These are phyloP conservation scores for Heliconius ismenius DNA, from an alignment of 2,888 invertebrate genomes.

Conservation along the genomic window DNA sequence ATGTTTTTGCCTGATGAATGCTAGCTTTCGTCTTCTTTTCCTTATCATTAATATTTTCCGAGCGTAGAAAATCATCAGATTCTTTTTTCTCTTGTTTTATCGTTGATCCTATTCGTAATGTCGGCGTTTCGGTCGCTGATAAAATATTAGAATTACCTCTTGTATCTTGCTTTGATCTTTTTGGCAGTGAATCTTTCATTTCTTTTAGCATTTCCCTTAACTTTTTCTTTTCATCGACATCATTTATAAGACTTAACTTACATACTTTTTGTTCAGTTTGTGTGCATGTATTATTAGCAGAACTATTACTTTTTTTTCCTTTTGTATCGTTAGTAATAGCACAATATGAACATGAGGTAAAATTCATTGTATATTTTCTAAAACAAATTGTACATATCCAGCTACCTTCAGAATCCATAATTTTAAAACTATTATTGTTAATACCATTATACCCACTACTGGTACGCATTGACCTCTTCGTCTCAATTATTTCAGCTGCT, in stretches of 20 bases:
- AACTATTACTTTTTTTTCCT: constrained; percentile 40
- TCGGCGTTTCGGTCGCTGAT: constrained; percentile 60
- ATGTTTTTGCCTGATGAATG: constrained; percentile 34
- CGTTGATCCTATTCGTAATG: constrained; percentile 64
- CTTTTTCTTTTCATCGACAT: constrained; percentile 79
- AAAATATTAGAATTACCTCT: constrained; percentile 43
- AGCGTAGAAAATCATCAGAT: not conserved
- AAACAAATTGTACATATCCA: constrained; percentile 71
- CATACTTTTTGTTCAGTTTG: constrained; percentile 54
- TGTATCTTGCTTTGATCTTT: constrained; percentile 73
- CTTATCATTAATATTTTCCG: not conserved
- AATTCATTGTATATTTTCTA: constrained; percentile 64
- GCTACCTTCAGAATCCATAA: constrained; percentile 44
- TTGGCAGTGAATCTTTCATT: constrained; percentile 88
- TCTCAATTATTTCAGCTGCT: constrained; percentile 87
- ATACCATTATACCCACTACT: constrained; percentile 15
- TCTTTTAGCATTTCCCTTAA: constrained; percentile 88
- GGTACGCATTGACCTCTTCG: constrained; percentile 55
- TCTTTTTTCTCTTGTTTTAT: constrained; percentile 23
- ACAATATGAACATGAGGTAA: constrained; percentile 61
- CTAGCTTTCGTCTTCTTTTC: not conserved
- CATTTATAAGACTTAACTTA: constrained; percentile 32
- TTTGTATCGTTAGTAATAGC: constrained; percentile 49
- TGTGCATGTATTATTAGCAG: constrained; percentile 53
- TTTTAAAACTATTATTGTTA: constrained; percentile 9